Conservation (phyloP, 2,797 vertebrate genomes). For the Coendou prehensilis region DNA sequence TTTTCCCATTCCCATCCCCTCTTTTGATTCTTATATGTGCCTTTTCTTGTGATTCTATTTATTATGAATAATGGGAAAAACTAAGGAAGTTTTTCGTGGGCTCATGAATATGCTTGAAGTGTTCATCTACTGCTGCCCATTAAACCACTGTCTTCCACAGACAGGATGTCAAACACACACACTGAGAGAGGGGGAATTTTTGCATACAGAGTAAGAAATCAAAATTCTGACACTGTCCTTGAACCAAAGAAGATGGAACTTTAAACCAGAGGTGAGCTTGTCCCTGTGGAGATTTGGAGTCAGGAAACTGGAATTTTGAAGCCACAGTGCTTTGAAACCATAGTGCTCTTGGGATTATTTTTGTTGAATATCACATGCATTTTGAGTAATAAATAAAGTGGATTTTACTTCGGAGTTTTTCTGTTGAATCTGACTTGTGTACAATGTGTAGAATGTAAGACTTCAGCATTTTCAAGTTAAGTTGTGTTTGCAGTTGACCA, state of each 20-base stretch:
- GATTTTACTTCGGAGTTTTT: conserved; percentile 48
- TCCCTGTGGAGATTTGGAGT: background rate
- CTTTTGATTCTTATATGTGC: background rate
- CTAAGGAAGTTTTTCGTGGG: conserved; percentile 6
- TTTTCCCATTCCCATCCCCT: background rate
- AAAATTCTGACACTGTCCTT: background rate
- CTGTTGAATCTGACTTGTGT: background rate
- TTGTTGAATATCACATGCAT: background rate
- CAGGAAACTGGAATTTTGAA: background rate
- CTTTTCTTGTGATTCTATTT: background rate
- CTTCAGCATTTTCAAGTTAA: conserved; percentile 2
- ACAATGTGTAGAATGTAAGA: background rate
- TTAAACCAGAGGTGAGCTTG: background rate
- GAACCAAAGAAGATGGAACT: background rate
- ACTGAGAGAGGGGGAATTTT: background rate
- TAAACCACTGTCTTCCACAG: background rate
- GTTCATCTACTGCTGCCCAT: background rate
- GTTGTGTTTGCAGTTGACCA: background rate
- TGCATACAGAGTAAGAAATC: background rate
- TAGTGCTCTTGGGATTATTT: background rate
- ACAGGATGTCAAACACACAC: conserved; percentile 38
- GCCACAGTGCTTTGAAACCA: background rate
- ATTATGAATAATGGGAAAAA: conserved; percentile 30
- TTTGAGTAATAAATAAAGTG: background rate
- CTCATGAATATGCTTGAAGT: background rate